Base-by-base conservation (phyloP, 37 sponge, comb jelly and placozoan genomes). In the Spongilla lacustris region DNA sequence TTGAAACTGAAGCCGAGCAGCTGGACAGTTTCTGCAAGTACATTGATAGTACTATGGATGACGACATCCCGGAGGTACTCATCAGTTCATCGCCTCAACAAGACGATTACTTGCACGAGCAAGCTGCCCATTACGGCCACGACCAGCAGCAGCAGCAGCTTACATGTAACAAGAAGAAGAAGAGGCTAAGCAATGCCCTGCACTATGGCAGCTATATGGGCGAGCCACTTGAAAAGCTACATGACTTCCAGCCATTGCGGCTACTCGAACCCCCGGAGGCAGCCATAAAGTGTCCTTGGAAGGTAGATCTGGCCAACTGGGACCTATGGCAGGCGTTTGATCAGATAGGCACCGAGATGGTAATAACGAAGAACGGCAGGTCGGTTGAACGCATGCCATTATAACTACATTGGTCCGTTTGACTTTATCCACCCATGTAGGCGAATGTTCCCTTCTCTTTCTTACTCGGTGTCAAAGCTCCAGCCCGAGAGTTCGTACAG, bases 271-370 rank as follows among this genome's bases (percentile, higher is more conserved):
- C 58, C 58, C n/a, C n/a, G n/a, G 58, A 58, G 58, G 14, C 58
- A 8, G 58, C 11, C 58, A 17, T 58, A 76, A 28, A 36, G 27
- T 41, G 49, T 4, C 78, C 66, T 4, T 86, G 86, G 86, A 79
- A 4, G 31, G 94, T 91, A 0, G 72, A 27, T 66, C 88, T 97
- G 69, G 88, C 89, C 41, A 93, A 95, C 69, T 38, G 25, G 8
- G 72, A 76, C 19, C 73, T 95, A 25, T 97, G 98, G 98, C 73
- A 69, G 73, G 33, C 85, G 66, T 97, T 97, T 37, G 83, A 88
- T 58, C 41, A 74, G 3, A 75, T 91, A 66, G 94, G 94, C 25
- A 95, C 96, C n/a, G 98, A 97, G 75, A 97, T 97, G 98, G 88
- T 97, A 28, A 93, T 97, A 46, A 97, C 96, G 13, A 93, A 93